phyloP scores from a whole-genome alignment of 2,113 vertebrate genomes.

The Eudorcas thomsonii region DNA sequence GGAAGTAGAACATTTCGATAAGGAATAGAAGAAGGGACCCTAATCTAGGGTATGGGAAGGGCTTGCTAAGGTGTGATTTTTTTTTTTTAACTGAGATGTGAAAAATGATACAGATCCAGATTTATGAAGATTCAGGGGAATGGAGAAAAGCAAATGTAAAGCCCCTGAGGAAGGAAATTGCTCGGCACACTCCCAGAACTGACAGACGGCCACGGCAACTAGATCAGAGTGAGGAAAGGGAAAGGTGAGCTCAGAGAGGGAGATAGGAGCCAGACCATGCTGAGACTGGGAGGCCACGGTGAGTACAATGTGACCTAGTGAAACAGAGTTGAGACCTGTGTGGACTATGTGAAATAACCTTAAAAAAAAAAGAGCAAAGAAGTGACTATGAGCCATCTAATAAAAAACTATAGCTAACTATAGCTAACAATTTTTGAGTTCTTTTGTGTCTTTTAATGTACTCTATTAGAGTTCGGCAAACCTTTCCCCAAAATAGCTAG shows the following conservation, averaged over 20 bases:
- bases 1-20: not conserved
- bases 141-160: conserved; percentile 22
- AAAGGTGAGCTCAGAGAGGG: conserved; percentile 27
- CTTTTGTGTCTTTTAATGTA: not conserved
- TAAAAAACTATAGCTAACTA: not conserved
- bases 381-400: not conserved
- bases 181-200: conserved; percentile 25
- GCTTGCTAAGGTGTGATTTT: not conserved
- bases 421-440: not conserved
- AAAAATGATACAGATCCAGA: not conserved
- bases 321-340: not conserved
- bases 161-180: conserved; percentile 23
- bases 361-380: not conserved
- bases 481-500: not conserved
- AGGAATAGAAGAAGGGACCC: not conserved
- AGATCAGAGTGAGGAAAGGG: not conserved
- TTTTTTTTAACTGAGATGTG: not conserved
- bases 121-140: not conserved
- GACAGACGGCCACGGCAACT: not conserved
- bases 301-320: not conserved
- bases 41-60: not conserved
- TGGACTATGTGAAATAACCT: not conserved
- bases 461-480: not conserved
- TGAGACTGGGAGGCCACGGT: not conserved
- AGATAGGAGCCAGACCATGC: not conserved